A percentile compares a stretch with the other conserved stretches of the same genome.
phyloP scores from a whole-genome alignment of 2,888 invertebrate genomes.

The Epinotia nisella region DNA sequence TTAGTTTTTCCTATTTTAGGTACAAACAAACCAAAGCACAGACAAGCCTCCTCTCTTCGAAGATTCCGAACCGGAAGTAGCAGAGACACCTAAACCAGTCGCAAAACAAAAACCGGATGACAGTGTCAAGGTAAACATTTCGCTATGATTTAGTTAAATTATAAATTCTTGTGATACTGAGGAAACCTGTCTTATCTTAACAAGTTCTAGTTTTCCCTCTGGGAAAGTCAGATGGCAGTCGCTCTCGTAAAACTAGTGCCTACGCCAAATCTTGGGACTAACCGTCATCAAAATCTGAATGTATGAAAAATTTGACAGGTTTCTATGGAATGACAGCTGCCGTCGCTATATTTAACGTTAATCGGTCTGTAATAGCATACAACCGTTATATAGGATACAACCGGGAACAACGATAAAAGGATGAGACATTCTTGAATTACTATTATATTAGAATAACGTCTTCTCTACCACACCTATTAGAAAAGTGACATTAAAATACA shows the following conservation, averaged over 20 bases:
- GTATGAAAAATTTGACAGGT: too few species aligned
- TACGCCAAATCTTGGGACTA: too few species aligned
- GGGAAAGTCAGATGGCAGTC: too few species aligned
- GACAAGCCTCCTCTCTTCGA: slow-evolving; percentile 56
- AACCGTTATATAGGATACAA: not conserved
- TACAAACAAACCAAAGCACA: slow-evolving; percentile 12
- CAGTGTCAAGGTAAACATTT: slow-evolving; percentile 47
- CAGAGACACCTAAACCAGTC: slow-evolving; percentile 3
- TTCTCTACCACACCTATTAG: not conserved
- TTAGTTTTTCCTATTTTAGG: slow-evolving; percentile 8
- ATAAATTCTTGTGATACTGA: too few species aligned
- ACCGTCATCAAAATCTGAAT: too few species aligned
- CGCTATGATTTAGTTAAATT: not conserved
- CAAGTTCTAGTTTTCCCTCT: too few species aligned
- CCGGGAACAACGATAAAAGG: too few species aligned
- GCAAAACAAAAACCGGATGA: slow-evolving; percentile 37
- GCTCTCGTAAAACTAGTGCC: too few species aligned
- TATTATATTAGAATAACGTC: not conserved
- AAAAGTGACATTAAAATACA: too few species aligned
- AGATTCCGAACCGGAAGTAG: slow-evolving; percentile 57
- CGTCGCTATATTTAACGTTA: not conserved
- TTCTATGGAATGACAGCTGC: too few species aligned
- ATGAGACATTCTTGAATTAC: not conserved
- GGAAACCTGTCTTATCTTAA: too few species aligned
- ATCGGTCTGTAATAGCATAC: not conserved